Evolutionary conservation across 2,113 vertebrate species (phyloP).

Genomic region (Thermophis baileyi): DNA sequence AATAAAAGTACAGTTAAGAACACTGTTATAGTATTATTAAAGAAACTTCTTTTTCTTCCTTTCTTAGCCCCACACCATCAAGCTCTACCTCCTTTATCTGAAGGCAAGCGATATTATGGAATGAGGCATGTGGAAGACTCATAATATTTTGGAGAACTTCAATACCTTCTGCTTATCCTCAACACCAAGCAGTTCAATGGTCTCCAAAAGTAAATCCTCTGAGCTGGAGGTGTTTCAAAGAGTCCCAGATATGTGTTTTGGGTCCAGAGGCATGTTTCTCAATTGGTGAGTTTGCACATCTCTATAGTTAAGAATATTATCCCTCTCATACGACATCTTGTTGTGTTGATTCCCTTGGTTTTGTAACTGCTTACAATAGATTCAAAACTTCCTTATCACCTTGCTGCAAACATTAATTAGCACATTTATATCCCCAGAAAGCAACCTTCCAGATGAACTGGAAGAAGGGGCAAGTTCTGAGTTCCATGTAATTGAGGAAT

Average conservation of each 20-base stretch:
- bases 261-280: background rate
- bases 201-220: background rate
- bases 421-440: background rate
- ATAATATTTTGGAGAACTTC: background rate
- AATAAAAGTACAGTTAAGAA: background rate
- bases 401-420: background rate
- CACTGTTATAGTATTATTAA: background rate
- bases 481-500: background rate
- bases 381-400: background rate
- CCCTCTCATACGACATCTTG: background rate
- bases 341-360: background rate
- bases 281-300: background rate
- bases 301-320: background rate
- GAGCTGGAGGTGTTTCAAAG: background rate
- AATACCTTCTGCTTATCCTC: background rate
- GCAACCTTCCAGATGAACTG: background rate
- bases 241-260: background rate
- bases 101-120: background rate
- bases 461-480: background rate
- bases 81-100: background rate
- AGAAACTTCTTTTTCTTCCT: background rate
- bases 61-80: background rate
- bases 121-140: background rate
- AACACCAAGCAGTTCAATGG: background rate
- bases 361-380: background rate